A percentile compares a stretch with the other conserved stretches of the same genome.
These are phyloP conservation scores for Spodoptera frugiperda DNA, from an alignment of 1,140 invertebrate species.

Conservation along the genomic window DNA sequence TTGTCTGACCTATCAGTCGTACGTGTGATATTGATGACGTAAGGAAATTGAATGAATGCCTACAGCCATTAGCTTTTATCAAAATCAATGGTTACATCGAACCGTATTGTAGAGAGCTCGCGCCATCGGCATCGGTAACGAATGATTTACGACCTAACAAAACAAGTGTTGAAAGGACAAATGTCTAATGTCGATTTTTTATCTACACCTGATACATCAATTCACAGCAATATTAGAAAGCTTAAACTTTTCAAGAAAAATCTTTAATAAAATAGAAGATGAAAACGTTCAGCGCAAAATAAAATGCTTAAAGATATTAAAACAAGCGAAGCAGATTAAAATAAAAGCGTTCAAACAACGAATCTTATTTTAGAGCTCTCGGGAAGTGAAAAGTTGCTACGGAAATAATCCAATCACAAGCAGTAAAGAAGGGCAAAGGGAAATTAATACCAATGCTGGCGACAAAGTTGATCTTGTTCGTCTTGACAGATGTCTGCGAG, in stretches of 20 bases:
- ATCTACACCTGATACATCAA: conserved; percentile 68
- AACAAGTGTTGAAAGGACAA: conserved; percentile 67
- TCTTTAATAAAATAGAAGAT: conserved; percentile 31
- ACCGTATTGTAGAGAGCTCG: conserved; percentile 55
- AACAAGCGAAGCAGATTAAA: conserved; percentile 53
- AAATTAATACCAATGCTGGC: conserved; percentile 71
- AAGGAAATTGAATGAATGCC: conserved; percentile 52
- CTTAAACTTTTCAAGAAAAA: conserved; percentile 39
- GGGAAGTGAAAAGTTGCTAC: conserved; percentile 68
- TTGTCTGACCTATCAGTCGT: conserved; percentile 18
- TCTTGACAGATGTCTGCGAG: conserved; percentile 72
- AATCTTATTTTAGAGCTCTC: conserved; percentile 65
- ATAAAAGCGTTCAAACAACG: conserved; percentile 57
- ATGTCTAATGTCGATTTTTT: conserved; percentile 65
- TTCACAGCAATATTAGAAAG: conserved; percentile 48
- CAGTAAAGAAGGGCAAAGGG: conserved; percentile 70
- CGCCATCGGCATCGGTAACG: conserved; percentile 64
- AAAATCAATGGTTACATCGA: conserved; percentile 56
- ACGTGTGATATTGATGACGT: conserved; percentile 46
- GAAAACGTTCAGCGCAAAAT: conserved; percentile 35
- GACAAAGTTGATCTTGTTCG: conserved; percentile 73
- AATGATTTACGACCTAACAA: conserved; percentile 69
- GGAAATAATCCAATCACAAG: conserved; percentile 75
- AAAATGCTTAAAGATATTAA: conserved; percentile 46
- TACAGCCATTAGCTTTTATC: conserved; percentile 54